phyloP scores from a whole-genome alignment of 2,113 vertebrate genomes.

The Andinoacara biseriatus region DNA sequence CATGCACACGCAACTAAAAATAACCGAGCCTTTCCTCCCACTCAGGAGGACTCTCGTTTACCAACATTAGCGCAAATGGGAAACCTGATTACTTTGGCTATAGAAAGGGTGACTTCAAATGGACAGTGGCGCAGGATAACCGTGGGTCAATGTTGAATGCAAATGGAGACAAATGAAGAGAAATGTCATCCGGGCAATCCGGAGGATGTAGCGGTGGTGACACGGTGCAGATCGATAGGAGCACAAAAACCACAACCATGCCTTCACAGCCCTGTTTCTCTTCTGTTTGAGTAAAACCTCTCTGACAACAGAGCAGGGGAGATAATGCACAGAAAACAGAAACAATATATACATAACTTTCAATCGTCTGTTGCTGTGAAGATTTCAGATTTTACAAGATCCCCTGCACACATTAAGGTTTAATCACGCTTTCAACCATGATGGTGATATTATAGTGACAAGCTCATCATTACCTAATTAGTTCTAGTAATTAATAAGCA shows the following conservation, averaged over 20 bases:
- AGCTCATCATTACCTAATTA: constrained; percentile 67
- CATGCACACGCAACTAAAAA: constrained; percentile 66
- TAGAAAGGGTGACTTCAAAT: constrained; percentile 51
- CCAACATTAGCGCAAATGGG: constrained; percentile 80
- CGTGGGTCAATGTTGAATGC: constrained; percentile 32
- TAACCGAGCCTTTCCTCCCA: constrained; percentile 60
- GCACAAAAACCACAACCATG: neutral
- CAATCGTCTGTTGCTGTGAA: neutral
- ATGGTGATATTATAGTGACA: constrained; percentile 58
- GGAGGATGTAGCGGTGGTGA: constrained; percentile 20
- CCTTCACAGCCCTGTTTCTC: neutral
- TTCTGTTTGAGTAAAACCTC: constrained; percentile 2
- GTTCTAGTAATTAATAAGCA: constrained; percentile 64
- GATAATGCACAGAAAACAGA: neutral
- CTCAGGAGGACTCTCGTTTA: constrained; percentile 65
- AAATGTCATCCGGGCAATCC: constrained; percentile 38
- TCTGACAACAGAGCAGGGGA: neutral
- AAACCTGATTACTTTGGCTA: constrained; percentile 71
- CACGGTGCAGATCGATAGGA: neutral
- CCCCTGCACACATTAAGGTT: constrained; percentile 33
- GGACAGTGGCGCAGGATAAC: constrained; percentile 40
- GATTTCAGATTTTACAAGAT: neutral
- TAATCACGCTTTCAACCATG: constrained; percentile 52
- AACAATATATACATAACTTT: constrained; percentile 8
- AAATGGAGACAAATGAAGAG: constrained; percentile 56